Percentiles rank a stretch among this genome's conserved stretches.
phyloP scores from a whole-genome alignment of 2,888 invertebrate species.

The Agrilus biguttatus region DNA sequence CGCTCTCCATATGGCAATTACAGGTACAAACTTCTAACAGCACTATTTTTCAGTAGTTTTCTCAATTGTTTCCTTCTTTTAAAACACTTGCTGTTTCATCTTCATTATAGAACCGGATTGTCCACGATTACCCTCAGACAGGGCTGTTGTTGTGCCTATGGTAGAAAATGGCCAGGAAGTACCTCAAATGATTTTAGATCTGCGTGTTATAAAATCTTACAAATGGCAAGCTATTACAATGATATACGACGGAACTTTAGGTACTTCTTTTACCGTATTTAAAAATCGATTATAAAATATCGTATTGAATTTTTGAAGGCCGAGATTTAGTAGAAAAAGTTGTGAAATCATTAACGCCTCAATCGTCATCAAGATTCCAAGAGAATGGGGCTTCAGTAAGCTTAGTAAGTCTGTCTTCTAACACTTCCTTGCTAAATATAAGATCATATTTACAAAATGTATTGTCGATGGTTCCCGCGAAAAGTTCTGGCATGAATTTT shows the following conservation, averaged over 20 bases:
- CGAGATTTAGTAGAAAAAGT: slow-evolving; percentile 52
- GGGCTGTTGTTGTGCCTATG: slow-evolving; percentile 58
- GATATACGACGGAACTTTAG: slow-evolving; percentile 57
- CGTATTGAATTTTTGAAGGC: slow-evolving; percentile 26
- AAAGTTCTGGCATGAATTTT: slow-evolving; percentile 32
- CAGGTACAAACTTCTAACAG: slow-evolving; percentile 31
- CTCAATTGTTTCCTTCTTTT: not conserved
- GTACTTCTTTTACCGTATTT: slow-evolving; percentile 31
- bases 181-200: slow-evolving; percentile 62
- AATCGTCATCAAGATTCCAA: slow-evolving; percentile 12
- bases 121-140: slow-evolving; percentile 50
- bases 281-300: not conserved
- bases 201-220: slow-evolving; percentile 48
- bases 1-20: slow-evolving; percentile 57
- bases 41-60: not conserved
- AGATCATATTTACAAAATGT: slow-evolving; percentile 19
- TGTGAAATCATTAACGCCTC: slow-evolving; percentile 39
- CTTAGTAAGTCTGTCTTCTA: slow-evolving; percentile 19
- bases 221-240: slow-evolving; percentile 60
- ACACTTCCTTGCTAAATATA: slow-evolving; percentile 15
- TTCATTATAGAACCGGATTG: slow-evolving; percentile 57
- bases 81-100: slow-evolving; percentile 1
- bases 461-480: slow-evolving; percentile 22
- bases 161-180: slow-evolving; percentile 56
- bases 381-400: slow-evolving; percentile 21